These are phyloP conservation scores for Neosilurus hyrtlii DNA, from an alignment of 2,797 vertebrate species.

Conservation along the genomic window DNA sequence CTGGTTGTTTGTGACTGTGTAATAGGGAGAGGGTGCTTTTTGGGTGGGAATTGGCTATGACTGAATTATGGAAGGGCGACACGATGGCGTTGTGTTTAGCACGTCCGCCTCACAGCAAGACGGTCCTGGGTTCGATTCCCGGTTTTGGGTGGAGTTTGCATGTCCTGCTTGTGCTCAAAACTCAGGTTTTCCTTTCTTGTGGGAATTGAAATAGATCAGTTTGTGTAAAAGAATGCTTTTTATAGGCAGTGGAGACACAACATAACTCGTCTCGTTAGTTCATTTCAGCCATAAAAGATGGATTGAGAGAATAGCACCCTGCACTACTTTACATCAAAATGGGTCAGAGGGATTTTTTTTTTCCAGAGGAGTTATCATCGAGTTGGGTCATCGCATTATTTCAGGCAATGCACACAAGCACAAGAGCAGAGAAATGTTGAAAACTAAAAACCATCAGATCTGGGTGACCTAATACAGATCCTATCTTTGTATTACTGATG, in stretches of 20 bases:
- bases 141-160: too few species aligned
- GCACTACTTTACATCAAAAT: constrained; percentile 75
- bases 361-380: constrained; percentile 67
- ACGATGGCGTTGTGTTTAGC: too few species aligned
- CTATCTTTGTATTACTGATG: constrained; percentile 68
- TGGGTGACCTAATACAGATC: constrained; percentile 72
- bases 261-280: constrained; percentile 54
- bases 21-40: too few species aligned
- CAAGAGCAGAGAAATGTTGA: constrained; percentile 65
- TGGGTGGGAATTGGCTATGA: too few species aligned
- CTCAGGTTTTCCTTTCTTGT: constrained; percentile 47
- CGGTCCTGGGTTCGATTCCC: too few species aligned
- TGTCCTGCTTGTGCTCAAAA: background rate
- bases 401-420: constrained; percentile 70
- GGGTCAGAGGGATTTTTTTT: constrained; percentile 73
- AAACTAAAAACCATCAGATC: constrained; percentile 72
- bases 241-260: constrained; percentile 39
- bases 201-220: constrained; percentile 57
- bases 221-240: constrained; percentile 54
- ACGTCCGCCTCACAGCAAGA: too few species aligned
- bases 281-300: constrained; percentile 60
- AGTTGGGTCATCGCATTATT: constrained; percentile 79
- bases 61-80: too few species aligned
- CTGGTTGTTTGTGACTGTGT: too few species aligned
- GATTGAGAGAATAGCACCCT: constrained; percentile 69